These are phyloP conservation scores for Artemia sinica DNA, from an alignment of 2,888 invertebrate species.

Conservation along the genomic window DNA sequence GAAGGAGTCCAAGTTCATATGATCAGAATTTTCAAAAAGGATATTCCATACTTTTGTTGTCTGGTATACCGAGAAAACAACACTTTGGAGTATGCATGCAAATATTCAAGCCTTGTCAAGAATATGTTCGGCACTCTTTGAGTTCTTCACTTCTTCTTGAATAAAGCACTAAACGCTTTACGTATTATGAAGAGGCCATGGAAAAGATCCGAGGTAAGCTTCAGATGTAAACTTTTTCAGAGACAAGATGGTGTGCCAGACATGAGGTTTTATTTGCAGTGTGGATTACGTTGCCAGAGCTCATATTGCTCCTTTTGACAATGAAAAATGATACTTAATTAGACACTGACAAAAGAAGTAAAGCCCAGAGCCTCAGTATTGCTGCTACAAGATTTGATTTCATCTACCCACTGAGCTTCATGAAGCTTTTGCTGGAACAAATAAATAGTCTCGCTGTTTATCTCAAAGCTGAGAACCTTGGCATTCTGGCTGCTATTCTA, in stretches of 20 bases:
- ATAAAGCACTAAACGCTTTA: not conserved
- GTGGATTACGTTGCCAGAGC: not conserved
- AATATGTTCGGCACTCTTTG: slow-evolving; percentile 5
- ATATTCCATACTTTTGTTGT: not conserved
- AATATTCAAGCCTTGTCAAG: not conserved
- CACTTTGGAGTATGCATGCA: not conserved
- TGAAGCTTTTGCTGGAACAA: not conserved
- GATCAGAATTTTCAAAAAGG: not conserved
- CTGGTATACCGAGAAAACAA: not conserved
- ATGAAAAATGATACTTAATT: too few relatives aligned
- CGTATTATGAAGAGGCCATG: not conserved
- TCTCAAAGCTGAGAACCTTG: slow-evolving; percentile 8
- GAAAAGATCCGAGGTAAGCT: slow-evolving; percentile 1
- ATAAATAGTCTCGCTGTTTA: not conserved
- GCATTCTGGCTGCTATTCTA: not conserved
- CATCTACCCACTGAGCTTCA: not conserved
- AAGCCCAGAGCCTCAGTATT: too few relatives aligned
- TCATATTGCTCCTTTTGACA: too few relatives aligned
- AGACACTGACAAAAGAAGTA: too few relatives aligned
- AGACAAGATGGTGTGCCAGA: not conserved
- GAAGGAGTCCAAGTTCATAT: not conserved
- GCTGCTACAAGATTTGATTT: not conserved
- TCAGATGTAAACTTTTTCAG: not conserved
- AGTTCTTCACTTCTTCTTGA: not conserved
- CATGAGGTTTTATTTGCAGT: not conserved